Evolutionary conservation across 2,797 vertebrate species (phyloP).

Genomic region (Hydrolagus colliei): DNA sequence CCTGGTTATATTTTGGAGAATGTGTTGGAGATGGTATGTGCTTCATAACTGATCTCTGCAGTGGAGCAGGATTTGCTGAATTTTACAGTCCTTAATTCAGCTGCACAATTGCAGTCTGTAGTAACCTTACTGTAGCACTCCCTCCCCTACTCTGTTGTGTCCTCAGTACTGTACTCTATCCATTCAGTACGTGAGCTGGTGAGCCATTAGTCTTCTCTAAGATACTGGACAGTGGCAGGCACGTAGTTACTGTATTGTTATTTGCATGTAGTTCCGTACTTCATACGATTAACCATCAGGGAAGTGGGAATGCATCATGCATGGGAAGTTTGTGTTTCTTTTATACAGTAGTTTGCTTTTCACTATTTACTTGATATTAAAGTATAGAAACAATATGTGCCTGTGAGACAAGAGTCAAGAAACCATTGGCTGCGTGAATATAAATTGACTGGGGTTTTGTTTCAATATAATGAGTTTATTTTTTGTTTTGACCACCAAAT

Average conservation of each 20-base stretch:
- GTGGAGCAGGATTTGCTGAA: conserved; percentile 37
- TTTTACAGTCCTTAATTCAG: conserved; percentile 35
- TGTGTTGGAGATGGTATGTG: not conserved
- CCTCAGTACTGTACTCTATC: not conserved
- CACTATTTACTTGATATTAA: not conserved
- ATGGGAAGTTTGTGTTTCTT: not conserved
- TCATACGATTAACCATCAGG: not conserved
- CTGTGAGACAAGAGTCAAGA: too few species aligned
- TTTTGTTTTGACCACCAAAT: too few species aligned
- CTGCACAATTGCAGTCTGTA: conserved; percentile 37
- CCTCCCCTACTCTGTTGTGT: not conserved
- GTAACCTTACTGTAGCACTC: not conserved
- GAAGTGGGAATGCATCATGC: too few species aligned
- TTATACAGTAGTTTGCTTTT: not conserved
- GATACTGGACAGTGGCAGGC: not conserved
- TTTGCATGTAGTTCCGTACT: not conserved
- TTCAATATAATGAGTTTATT: too few species aligned
- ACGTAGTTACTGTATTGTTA: not conserved
- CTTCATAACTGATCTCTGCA: not conserved
- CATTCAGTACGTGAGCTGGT: not conserved
- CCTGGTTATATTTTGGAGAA: not conserved
- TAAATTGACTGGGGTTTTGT: too few species aligned
- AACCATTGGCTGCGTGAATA: too few species aligned
- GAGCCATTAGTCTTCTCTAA: not conserved
- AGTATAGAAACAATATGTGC: too few species aligned